Base-by-base conservation (phyloP, 2,888 invertebrate species). In the Trisateles emortualis region DNA sequence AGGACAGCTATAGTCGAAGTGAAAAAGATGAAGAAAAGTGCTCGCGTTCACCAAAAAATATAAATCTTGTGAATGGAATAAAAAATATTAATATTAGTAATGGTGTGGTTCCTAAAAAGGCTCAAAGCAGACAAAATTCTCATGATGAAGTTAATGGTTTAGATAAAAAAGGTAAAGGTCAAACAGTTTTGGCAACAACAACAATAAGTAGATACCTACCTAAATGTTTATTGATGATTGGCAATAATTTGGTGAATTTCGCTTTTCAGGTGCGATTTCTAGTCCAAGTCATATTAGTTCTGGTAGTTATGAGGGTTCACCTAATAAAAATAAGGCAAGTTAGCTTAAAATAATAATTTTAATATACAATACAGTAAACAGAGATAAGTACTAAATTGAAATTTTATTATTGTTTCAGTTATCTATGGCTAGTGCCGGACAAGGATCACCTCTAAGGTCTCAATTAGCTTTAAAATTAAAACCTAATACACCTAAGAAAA, bases 371-470 rank as follows among this genome's bases (percentile, higher is more conserved):
- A n/a, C n/a, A n/a, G n/a, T n/a, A n/a, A n/a, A n/a, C n/a, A n/a
- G n/a, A n/a, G n/a, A n/a, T n/a, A n/a, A n/a, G n/a, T 19, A 19
- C 5, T 19, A 3, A 6, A 26, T 26, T 22, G 2, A 3, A 13
- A 11, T 19, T 9, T 39, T 24, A 17, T 41, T 41, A 49, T 60
- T 61, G n/a, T 85, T 84, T 75, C 73, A 93, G 93, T 74, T 92
- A 52, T 78, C 88, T 48, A 87, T 93, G 84, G 88, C 94, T 11
- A 92, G 93, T 75, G 94, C 94, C 54, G 96, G 96, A 29, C 95
- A 96, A 81, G 96, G 96, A 22, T 96, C 96, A 10, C 96, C 96
- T 2, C 88, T 96, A 48, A 93, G 96, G 70, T 95, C 95, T 48
- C 95, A 95, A 81, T 88, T 96, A 70, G 95, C 95, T 47, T 88